Conservation (phyloP, 1,140 invertebrate genomes). For the Vanessa tameamea region DNA sequence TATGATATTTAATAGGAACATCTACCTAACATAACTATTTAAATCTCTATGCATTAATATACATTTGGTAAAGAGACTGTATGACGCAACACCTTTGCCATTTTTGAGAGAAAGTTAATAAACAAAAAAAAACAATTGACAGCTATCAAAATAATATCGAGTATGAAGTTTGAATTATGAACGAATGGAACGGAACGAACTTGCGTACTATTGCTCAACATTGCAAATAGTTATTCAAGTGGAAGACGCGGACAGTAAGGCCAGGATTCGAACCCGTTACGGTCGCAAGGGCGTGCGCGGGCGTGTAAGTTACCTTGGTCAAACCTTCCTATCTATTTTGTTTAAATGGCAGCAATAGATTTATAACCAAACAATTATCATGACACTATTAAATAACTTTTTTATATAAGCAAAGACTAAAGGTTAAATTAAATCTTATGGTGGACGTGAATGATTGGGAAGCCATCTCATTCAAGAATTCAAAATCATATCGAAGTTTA, state of each 20-base stretch:
- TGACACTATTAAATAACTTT: neutral
- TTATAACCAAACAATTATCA: neutral
- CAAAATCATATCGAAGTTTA: too few relatives aligned
- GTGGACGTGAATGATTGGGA: too few relatives aligned
- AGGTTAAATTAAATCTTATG: too few relatives aligned
- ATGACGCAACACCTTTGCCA: too few relatives aligned
- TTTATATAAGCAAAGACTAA: too few relatives aligned
- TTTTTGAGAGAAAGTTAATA: too few relatives aligned
- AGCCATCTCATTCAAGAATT: too few relatives aligned
- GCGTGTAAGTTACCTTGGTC: conserved; percentile 15
- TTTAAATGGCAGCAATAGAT: neutral
- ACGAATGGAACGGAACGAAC: neutral
- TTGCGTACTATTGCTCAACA: conserved; percentile 20
- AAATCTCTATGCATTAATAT: too few relatives aligned
- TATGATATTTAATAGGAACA: too few relatives aligned
- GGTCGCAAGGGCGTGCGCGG: conserved; percentile 25
- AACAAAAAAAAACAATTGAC: neutral
- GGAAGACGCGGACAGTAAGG: conserved; percentile 9
- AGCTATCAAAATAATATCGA: neutral
- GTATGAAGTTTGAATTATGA: neutral
- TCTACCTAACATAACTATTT: too few relatives aligned
- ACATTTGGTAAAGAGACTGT: too few relatives aligned
- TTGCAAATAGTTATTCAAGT: conserved; percentile 22
- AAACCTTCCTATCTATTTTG: neutral
- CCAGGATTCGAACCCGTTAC: conserved; percentile 19